Evolutionary conservation across 2,797 vertebrate species (phyloP).

Genomic region (Urophycis tenuis): DNA sequence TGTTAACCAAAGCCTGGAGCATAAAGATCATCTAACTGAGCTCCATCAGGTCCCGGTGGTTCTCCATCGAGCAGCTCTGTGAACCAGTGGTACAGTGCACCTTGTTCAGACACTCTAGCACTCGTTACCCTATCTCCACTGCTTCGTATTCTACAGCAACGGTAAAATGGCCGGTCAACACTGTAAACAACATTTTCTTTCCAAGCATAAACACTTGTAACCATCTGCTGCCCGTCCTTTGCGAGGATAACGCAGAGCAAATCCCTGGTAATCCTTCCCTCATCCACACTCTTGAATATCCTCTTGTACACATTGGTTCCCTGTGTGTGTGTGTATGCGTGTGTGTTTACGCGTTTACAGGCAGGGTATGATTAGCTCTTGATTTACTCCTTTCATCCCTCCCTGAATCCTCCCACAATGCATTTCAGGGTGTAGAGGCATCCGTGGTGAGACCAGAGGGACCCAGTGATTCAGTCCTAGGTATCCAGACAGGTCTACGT

Average conservation of each 20-base stretch:
- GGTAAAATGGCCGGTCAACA: background rate
- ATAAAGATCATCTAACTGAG: background rate
- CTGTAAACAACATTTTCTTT: background rate
- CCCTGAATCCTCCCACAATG: slow-evolving; percentile 42
- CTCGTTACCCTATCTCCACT: background rate
- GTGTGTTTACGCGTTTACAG: slow-evolving; percentile 2
- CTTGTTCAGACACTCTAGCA: background rate
- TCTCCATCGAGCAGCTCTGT: background rate
- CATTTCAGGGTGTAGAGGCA: slow-evolving; percentile 38
- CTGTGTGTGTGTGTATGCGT: slow-evolving; percentile 3
- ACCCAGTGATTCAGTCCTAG: background rate
- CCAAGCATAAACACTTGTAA: background rate
- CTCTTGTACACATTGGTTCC: background rate
- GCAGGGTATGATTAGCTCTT: slow-evolving; percentile 47
- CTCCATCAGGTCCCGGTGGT: background rate
- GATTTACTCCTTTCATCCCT: slow-evolving; percentile 33
- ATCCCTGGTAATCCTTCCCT: slow-evolving; percentile 53
- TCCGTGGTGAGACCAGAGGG: background rate
- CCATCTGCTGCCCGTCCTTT: slow-evolving; percentile 11
- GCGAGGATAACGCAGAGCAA: slow-evolving; percentile 50
- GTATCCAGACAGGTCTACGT: background rate
- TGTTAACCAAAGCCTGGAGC: background rate
- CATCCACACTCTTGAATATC: background rate
- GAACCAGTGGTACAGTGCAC: background rate
- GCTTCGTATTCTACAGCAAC: background rate